A percentile compares a stretch with the other conserved stretches of the same genome.
These are phyloP conservation scores for Sapajus apella DNA, from an alignment of 2,113 vertebrate species.

Conservation along the genomic window DNA sequence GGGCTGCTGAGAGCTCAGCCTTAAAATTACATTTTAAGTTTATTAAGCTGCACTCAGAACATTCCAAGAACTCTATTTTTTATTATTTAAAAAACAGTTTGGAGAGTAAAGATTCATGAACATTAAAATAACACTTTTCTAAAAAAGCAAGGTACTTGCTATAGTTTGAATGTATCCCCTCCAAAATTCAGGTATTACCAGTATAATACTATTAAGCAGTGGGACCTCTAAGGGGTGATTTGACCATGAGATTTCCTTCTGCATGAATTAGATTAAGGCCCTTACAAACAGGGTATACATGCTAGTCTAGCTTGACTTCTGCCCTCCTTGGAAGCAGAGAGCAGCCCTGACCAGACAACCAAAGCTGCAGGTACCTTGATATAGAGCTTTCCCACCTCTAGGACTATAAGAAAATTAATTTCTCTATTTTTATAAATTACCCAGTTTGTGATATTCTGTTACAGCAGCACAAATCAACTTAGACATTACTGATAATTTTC, in stretches of 20 bases:
- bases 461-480: not conserved
- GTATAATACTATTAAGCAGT: not conserved
- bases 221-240: no score
- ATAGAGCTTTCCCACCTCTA: not conserved
- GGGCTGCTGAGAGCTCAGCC: not conserved
- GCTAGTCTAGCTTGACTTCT: not conserved
- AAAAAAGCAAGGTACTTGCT: not conserved
- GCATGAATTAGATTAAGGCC: not conserved
- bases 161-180: not conserved
- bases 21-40: not conserved
- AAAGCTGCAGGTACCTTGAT: not conserved
- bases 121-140: not conserved
- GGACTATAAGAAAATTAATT: not conserved
- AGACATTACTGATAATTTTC: not conserved
- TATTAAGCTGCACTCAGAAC: not conserved
- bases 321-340: not conserved
- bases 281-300: not conserved
- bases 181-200: not conserved
- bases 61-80: not conserved
- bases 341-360: not conserved
- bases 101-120: not conserved
- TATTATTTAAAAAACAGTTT: not conserved
- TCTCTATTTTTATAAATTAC: not conserved
- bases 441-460: not conserved
- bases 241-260: not conserved